These are phyloP conservation scores for Coregonus suidteri DNA, from an alignment of 2,797 vertebrate genomes.

Conservation along the genomic window DNA sequence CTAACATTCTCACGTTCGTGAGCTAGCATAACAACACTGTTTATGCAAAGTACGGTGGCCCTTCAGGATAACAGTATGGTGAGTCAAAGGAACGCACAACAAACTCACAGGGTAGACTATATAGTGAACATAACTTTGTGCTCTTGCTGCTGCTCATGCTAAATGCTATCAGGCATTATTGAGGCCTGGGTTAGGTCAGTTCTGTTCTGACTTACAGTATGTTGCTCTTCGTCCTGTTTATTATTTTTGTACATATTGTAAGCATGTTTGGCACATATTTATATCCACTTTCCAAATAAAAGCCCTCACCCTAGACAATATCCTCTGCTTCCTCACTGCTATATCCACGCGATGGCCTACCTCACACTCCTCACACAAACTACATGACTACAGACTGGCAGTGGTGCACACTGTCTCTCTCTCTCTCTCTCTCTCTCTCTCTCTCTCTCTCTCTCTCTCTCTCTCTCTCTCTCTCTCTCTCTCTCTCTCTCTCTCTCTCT, in stretches of 20 bases:
- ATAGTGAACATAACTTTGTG: background rate
- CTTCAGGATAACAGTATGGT: too few relatives aligned
- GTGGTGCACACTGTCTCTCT: conserved; percentile 14
- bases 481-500: background rate
- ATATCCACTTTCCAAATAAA: background rate
- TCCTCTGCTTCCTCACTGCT: background rate
- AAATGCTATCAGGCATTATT: background rate
- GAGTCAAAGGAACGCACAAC: too few relatives aligned
- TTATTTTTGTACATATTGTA: background rate
- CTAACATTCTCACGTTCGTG: too few relatives aligned
- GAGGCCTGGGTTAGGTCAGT: background rate
- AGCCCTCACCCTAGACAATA: background rate
- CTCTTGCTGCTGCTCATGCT: background rate
- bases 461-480: background rate
- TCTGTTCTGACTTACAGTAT: background rate
- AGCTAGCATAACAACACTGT: too few relatives aligned
- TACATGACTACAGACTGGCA: conserved; percentile 33
- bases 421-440: background rate
- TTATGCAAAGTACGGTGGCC: too few relatives aligned
- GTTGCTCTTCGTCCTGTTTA: background rate
- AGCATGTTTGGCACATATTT: background rate
- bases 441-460: conserved; percentile 12
- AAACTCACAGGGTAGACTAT: too few relatives aligned
- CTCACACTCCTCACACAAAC: background rate
- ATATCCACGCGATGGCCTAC: background rate